These are phyloP conservation scores for Julus scandinavius DNA, from an alignment of 2,888 invertebrate species.

Conservation along the genomic window DNA sequence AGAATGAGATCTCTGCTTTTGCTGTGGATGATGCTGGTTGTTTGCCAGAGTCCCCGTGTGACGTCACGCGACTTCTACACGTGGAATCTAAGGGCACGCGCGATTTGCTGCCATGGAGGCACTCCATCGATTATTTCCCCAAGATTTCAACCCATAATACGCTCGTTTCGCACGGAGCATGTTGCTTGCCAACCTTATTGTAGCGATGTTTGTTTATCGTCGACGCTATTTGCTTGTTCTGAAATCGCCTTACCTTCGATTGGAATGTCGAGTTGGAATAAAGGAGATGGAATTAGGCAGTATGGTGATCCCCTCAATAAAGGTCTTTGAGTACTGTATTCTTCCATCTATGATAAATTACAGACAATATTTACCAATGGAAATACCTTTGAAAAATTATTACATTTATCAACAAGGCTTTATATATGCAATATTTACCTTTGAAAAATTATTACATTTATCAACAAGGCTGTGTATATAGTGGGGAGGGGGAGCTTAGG, in stretches of 20 bases:
- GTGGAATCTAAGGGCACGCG: constrained; percentile 16
- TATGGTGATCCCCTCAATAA: too few relatives aligned
- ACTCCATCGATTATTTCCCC: constrained; percentile 2
- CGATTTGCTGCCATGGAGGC: constrained; percentile 33
- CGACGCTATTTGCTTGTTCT: not conserved
- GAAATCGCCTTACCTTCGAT: not conserved
- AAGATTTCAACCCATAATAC: not conserved
- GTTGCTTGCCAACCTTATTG: not conserved
- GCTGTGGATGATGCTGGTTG: too few relatives aligned
- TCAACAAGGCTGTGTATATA: too few relatives aligned
- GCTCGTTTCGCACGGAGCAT: not conserved
- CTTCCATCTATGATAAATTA: too few relatives aligned
- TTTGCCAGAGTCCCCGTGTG: not conserved
- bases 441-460: too few relatives aligned
- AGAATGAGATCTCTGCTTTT: not conserved
- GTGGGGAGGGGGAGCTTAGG: too few relatives aligned
- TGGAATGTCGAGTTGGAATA: not conserved
- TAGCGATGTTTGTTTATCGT: not conserved
- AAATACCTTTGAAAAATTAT: too few relatives aligned
- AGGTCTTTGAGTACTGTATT: too few relatives aligned
- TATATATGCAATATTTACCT: too few relatives aligned
- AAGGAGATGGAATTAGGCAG: not conserved
- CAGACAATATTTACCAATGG: too few relatives aligned
- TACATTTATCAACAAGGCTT: too few relatives aligned
- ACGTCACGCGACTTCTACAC: not conserved